Evolutionary conservation across 2,888 invertebrate species (phyloP).

Genomic region (Rapana venosa): DNA sequence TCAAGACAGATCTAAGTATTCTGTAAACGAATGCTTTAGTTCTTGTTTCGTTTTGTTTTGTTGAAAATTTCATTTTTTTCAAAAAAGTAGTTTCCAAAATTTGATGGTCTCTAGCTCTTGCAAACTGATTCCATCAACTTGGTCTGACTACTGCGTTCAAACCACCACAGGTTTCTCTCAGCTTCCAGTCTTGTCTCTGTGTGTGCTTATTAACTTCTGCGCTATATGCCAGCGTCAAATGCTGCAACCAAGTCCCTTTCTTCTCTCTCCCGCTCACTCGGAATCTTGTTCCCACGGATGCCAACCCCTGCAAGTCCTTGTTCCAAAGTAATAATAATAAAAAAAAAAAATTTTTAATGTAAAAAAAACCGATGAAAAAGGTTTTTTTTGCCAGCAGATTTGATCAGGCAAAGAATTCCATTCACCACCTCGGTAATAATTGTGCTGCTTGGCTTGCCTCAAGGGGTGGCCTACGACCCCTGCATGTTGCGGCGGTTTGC

Average conservation of each 20-base stretch:
- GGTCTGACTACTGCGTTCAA: background rate
- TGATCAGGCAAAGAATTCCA: background rate
- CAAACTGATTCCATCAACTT: background rate
- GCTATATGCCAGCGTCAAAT: background rate
- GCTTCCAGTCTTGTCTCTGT: background rate
- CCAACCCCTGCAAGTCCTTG: background rate
- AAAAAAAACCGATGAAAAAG: background rate
- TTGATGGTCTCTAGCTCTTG: background rate
- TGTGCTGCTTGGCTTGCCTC: background rate
- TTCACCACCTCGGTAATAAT: background rate
- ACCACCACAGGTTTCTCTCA: background rate
- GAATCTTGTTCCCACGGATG: constrained; percentile 31
- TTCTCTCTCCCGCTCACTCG: background rate
- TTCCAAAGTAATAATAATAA: no score
- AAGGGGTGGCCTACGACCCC: background rate
- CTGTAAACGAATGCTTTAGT: no score
- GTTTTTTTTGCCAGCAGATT: background rate
- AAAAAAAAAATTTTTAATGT: no score
- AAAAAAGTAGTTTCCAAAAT: no score
- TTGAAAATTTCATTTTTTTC: no score
- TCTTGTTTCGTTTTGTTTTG: no score
- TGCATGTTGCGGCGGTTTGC: constrained; percentile 16
- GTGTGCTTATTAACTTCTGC: background rate
- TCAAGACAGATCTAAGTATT: no score
- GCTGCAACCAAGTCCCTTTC: background rate